Percentiles rank a stretch among this genome's conserved stretches.
Conservation (phyloP, 2,113 vertebrate genomes). For the Cololabis saira region DNA sequence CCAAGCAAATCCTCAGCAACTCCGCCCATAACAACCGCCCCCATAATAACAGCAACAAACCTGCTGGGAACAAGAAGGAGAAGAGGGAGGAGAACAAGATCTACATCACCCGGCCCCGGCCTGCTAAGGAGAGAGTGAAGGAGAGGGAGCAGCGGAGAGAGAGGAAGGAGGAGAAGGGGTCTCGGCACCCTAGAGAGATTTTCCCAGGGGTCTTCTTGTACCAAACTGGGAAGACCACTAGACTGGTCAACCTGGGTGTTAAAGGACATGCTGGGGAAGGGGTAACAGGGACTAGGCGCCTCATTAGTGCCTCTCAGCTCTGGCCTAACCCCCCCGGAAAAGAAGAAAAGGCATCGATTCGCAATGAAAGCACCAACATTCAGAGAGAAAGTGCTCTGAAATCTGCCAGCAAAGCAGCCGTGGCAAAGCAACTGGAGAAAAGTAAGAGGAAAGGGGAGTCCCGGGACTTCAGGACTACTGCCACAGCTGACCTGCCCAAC, state of each 20-base stretch:
- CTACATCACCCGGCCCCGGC: slow-evolving; percentile 91
- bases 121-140: slow-evolving; percentile 71
- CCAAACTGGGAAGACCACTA: slow-evolving; percentile 82
- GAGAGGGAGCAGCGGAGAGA: slow-evolving; percentile 68
- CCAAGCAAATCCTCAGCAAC: slow-evolving; percentile 81
- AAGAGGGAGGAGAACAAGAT: slow-evolving; percentile 85
- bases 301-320: slow-evolving; percentile 71
- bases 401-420: slow-evolving; percentile 53
- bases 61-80: slow-evolving; percentile 61
- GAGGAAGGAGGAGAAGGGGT: slow-evolving; percentile 60
- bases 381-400: slow-evolving; percentile 58
- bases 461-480: slow-evolving; percentile 18
- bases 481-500: slow-evolving; percentile 4
- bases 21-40: slow-evolving; percentile 69
- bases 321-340: slow-evolving; percentile 70
- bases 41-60: slow-evolving; percentile 38
- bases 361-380: slow-evolving; percentile 69
- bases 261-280: slow-evolving; percentile 64
- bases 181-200: slow-evolving; percentile 78
- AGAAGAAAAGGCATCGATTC: slow-evolving; percentile 59
- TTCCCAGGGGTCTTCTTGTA: slow-evolving; percentile 89
- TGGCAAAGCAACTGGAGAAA: slow-evolving; percentile 38
- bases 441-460: slow-evolving; percentile 44
- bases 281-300: slow-evolving; percentile 48
- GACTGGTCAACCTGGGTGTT: slow-evolving; percentile 81